Base-by-base conservation (phyloP, 2,888 invertebrate genomes). In the Dorcus parallelipipedus region DNA sequence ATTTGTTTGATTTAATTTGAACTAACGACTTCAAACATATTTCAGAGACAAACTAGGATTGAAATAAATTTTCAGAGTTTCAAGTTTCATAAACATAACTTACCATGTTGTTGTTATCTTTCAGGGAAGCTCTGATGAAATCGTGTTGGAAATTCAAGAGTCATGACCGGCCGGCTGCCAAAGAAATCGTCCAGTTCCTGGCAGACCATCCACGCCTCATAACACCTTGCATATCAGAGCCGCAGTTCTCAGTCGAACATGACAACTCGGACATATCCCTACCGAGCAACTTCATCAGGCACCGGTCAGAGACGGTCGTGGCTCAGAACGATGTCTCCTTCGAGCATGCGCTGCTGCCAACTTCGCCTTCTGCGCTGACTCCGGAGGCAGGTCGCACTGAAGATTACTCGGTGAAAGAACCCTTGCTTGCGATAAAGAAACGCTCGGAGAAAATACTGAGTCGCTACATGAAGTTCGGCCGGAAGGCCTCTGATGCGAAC, bases 161-260 rank as follows among this genome's bases (percentile, higher is more conserved):
- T 38, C 83, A 84, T 61, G 83, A 84, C 67, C 85, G 95, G 17
- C 92, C 93, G 3, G 82, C 85, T 2, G 90, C 93, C 0, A 83
- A 86, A 0, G 90, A 90, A 77, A 87, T 95, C 58, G 90, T 91
- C 1, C 92, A 92, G 60, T 88, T 89, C 71, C 82, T 95, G 59
- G 89, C 89, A 2, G 89, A 86, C 69, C 87, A 88, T 75, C 89
- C 91, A 10, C 84, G 88, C 4, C 83, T 95, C 54, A 80, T 95
- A 51, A 79, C 86, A 20, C 92, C 95, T 0, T 90, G 91, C 70
- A 80, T 93, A 40, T 93, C 93, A 72, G 85, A 86, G 62, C 92
- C 89, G 50, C 81, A 85, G 56, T 84, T 87, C 47, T 87, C 90
- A 59, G 87, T 93, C 51, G 87, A 89, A 73, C 82, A 91, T 68